These are phyloP conservation scores for Heteractis magnifica DNA, from an alignment of 92 coral and sea anemone species.

Conservation along the genomic window DNA sequence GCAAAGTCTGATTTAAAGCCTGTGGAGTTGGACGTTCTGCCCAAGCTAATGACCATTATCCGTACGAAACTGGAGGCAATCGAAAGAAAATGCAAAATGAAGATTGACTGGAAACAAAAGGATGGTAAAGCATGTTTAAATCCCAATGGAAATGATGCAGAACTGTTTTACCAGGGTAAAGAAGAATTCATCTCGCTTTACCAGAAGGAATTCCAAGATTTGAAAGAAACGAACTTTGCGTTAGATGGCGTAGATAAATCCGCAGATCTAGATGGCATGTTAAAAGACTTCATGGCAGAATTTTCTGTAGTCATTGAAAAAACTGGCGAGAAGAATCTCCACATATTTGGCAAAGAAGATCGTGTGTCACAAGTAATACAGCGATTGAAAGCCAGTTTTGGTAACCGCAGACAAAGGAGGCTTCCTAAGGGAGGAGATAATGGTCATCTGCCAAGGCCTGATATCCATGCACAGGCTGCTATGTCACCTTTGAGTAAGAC, in stretches of 20 bases:
- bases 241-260: neutral
- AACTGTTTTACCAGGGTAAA: conserved; percentile 24
- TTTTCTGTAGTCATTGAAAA: conserved; percentile 30
- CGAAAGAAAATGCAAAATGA: conserved; percentile 14
- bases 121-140: neutral
- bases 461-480: neutral
- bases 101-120: conserved; percentile 21
- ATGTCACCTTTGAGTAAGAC: conserved; percentile 1
- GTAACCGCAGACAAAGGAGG: neutral
- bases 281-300: neutral
- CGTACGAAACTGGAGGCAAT: neutral
- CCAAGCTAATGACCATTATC: conserved; percentile 46
- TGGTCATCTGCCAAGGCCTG: conserved; percentile 7
- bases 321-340: neutral
- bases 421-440: neutral
- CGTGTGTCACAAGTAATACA: conserved; percentile 11
- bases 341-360: conserved; percentile 16
- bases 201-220: conserved; percentile 18
- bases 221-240: conserved; percentile 14
- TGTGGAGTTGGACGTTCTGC: conserved; percentile 33
- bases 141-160: neutral
- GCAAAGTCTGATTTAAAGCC: neutral
- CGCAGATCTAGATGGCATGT: neutral
- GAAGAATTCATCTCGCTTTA: conserved; percentile 40
- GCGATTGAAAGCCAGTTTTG: neutral